phyloP scores from a whole-genome alignment of 2,888 invertebrate genomes.

The Cheilosia scutellata region DNA sequence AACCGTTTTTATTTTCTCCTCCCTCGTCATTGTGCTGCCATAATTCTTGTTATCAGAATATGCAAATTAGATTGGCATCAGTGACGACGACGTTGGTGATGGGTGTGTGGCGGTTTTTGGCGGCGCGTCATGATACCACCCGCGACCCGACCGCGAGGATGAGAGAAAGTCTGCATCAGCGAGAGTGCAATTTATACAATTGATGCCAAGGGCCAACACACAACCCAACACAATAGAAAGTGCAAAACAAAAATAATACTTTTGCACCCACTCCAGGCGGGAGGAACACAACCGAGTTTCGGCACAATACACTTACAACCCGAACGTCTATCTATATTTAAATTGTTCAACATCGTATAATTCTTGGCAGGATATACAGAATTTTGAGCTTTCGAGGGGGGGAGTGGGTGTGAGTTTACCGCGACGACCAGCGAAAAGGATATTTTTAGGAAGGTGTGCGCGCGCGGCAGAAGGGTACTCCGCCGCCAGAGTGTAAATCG shows the following conservation, averaged over 20 bases:
- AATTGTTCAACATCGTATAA: constrained; percentile 60
- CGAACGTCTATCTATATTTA: constrained; percentile 58
- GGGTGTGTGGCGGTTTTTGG: constrained; percentile 38
- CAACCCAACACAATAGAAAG: constrained; percentile 35
- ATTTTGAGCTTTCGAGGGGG: constrained; percentile 28
- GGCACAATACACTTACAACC: constrained; percentile 37
- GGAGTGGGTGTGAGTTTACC: constrained; percentile 44
- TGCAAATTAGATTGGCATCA: constrained; percentile 74
- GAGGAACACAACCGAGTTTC: constrained; percentile 47
- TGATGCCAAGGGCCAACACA: constrained; percentile 54
- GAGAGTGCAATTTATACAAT: constrained; percentile 66
- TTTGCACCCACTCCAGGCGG: not conserved
- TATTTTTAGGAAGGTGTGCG: constrained; percentile 11
- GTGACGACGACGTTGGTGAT: constrained; percentile 50
- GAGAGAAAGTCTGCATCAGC: not conserved
- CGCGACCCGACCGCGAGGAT: not conserved
- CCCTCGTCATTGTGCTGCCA: constrained; percentile 58
- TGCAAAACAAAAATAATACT: constrained; percentile 64
- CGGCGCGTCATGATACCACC: constrained; percentile 15
- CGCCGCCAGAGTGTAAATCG: constrained; percentile 58
- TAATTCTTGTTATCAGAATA: constrained; percentile 74
- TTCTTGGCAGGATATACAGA: constrained; percentile 31
- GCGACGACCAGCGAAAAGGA: constrained; percentile 67
- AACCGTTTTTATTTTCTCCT: constrained; percentile 43
- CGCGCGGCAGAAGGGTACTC: not conserved